Percentiles rank a stretch among this genome's conserved stretches.
These are phyloP conservation scores for Propithecus perrieri DNA, from an alignment of 2,797 vertebrate species.

Conservation along the genomic window DNA sequence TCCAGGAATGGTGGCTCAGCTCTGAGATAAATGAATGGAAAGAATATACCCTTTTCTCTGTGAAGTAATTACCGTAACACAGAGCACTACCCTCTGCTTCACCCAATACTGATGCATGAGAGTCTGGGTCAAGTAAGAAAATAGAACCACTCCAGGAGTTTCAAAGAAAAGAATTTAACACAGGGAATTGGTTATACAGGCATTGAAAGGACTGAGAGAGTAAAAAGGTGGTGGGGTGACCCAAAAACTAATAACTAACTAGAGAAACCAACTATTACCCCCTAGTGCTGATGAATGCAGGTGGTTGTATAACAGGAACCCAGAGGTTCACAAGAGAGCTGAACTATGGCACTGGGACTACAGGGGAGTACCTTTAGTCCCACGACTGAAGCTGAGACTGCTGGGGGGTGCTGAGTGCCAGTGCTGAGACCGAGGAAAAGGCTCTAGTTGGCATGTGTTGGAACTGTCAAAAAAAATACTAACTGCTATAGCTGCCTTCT, in stretches of 20 bases:
- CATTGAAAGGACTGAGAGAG: neutral
- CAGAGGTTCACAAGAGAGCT: neutral
- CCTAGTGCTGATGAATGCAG: neutral
- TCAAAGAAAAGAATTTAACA: constrained; percentile 29
- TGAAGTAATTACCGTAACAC: neutral
- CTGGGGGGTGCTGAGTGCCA: neutral
- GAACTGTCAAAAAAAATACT: neutral
- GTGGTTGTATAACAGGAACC: neutral
- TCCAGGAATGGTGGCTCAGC: neutral
- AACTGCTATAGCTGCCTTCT: neutral
- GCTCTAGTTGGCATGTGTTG: neutral
- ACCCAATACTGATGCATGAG: neutral
- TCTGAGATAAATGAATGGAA: neutral
- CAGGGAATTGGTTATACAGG: neutral
- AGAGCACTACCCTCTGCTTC: neutral
- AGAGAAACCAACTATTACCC: neutral
- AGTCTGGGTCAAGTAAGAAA: neutral
- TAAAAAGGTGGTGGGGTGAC: neutral
- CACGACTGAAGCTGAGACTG: neutral
- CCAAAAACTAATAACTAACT: neutral
- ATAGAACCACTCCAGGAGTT: neutral
- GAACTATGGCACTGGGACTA: neutral
- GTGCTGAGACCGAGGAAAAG: neutral
- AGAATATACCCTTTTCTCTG: neutral
- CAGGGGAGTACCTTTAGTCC: neutral